These are phyloP conservation scores for Ceuthmochares aereus DNA, from an alignment of 2,113 vertebrate species.

Conservation along the genomic window DNA sequence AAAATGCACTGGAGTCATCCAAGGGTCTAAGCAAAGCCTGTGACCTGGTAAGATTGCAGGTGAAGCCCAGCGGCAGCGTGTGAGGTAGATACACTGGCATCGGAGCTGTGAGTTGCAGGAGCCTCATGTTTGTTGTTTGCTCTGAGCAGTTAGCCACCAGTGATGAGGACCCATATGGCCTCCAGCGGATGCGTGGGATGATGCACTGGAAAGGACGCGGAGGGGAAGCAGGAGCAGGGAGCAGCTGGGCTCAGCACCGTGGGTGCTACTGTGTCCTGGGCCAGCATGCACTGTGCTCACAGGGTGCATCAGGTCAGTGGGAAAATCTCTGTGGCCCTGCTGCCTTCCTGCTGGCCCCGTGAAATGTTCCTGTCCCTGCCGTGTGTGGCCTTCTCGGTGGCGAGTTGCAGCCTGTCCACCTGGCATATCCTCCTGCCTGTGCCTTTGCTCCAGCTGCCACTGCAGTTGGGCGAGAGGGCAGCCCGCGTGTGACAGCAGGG, in stretches of 20 bases:
- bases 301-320: fast-evolving
- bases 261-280: fast-evolving
- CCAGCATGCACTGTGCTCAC: fast-evolving
- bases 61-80: background rate
- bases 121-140: background rate
- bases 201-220: background rate
- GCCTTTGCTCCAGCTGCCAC: background rate
- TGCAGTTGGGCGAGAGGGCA: background rate
- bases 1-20: background rate
- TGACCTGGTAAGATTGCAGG: background rate
- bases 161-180: fast-evolving
- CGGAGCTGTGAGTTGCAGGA: fast-evolving
- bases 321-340: background rate
- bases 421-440: background rate
- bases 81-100: fast-evolving
- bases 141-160: fast-evolving
- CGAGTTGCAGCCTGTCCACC: background rate
- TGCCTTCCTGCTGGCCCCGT: background rate
- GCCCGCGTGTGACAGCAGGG: background rate
- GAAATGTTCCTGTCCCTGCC: background rate
- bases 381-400: fast-evolving
- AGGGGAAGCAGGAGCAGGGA: background rate
- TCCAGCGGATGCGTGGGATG: fast-evolving
- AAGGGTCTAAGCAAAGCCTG: background rate
- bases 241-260: background rate